Percentiles rank a stretch among this genome's conserved stretches.
phyloP scores from a whole-genome alignment of 1,140 invertebrate genomes.

The Drosophila watanabei region DNA sequence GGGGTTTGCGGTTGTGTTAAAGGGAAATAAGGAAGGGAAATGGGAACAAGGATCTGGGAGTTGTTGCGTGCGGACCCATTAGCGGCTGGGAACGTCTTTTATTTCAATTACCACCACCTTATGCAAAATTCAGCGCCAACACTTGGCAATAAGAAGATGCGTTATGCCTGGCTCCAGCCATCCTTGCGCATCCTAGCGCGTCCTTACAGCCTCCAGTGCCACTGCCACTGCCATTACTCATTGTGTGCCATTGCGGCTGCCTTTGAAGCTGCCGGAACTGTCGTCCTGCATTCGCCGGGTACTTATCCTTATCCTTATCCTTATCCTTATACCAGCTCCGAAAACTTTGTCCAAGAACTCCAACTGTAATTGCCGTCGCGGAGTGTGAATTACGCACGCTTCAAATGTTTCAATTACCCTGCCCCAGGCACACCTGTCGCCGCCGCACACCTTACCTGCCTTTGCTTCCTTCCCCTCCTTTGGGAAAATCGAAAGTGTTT shows the following conservation, averaged over 20 bases:
- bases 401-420: slow-evolving; percentile 56
- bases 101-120: slow-evolving; percentile 76
- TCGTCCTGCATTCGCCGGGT: slow-evolving; percentile 39
- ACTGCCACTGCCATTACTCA: slow-evolving; percentile 37
- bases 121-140: slow-evolving; percentile 60
- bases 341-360: slow-evolving; percentile 41
- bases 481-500: slow-evolving; percentile 25
- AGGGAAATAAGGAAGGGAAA: not conserved
- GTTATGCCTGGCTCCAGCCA: slow-evolving; percentile 42
- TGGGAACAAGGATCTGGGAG: slow-evolving; percentile 14
- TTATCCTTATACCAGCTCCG: slow-evolving; percentile 14
- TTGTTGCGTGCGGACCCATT: slow-evolving; percentile 57
- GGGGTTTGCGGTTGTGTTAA: slow-evolving; percentile 31
- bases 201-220: slow-evolving; percentile 5
- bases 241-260: slow-evolving; percentile 39
- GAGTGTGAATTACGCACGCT: slow-evolving; percentile 49
- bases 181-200: slow-evolving; percentile 23
- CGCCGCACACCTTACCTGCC: not conserved
- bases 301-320: slow-evolving; percentile 38
- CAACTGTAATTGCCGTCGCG: slow-evolving; percentile 35
- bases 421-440: slow-evolving; percentile 29
- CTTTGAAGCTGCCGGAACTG: slow-evolving; percentile 42
- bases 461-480: too few species aligned
- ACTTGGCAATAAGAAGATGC: slow-evolving; percentile 42
- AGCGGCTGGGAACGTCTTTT: slow-evolving; percentile 66